Evolutionary conservation across 1,140 invertebrate species (phyloP).

Genomic region (Piezodorus guildinii): DNA sequence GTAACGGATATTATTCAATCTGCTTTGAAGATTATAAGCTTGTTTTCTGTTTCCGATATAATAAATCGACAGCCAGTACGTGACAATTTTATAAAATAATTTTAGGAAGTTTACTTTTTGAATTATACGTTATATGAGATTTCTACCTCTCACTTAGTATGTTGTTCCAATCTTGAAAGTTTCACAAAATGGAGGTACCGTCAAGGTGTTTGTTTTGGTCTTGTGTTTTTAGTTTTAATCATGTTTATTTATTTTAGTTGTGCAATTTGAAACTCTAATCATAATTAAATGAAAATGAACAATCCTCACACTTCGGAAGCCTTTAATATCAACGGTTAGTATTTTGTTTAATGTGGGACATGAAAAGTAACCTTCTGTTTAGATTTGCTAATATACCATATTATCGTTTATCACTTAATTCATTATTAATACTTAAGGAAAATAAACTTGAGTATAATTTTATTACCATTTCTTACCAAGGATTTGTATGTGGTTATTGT

Average conservation of each 20-base stretch:
- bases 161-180: slow-evolving; percentile 3
- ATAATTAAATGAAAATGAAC: slow-evolving; percentile 27
- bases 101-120: neutral
- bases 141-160: neutral
- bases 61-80: too few species aligned
- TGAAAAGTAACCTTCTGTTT: slow-evolving; percentile 16
- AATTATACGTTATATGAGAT: neutral
- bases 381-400: slow-evolving; percentile 2
- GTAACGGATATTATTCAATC: too few species aligned
- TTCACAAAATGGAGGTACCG: slow-evolving; percentile 17
- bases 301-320: slow-evolving; percentile 26
- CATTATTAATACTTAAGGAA: too few species aligned
- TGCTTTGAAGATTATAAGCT: too few species aligned
- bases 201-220: slow-evolving; percentile 14
- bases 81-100: neutral
- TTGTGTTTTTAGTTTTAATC: slow-evolving; percentile 3
- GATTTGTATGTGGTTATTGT: too few species aligned
- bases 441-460: too few species aligned
- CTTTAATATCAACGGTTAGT: slow-evolving; percentile 30
- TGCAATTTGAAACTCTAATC: neutral
- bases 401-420: neutral
- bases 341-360: neutral
- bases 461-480: too few species aligned
- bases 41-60: too few species aligned
- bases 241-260: slow-evolving; percentile 4